phyloP scores from a whole-genome alignment of 2,113 vertebrate genomes.

The Clarias batrachus region DNA sequence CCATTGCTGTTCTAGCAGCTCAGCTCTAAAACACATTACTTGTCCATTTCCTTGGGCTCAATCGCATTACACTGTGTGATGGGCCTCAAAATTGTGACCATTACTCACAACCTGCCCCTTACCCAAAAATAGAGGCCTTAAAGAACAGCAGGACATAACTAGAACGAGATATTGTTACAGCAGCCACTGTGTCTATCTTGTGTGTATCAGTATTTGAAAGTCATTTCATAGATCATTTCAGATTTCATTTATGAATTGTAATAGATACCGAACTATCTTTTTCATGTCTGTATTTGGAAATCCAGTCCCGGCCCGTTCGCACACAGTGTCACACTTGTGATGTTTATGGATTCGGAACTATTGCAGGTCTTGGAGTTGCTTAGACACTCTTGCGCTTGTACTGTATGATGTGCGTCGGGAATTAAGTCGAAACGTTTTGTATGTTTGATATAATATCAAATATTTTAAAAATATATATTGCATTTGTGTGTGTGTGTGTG shows the following conservation, averaged over 20 bases:
- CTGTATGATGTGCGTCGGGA: not conserved
- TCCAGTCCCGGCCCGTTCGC: not conserved
- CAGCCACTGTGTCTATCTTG: not conserved
- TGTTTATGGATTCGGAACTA: not conserved
- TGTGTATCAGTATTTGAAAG: constrained; percentile 21
- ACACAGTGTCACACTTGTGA: not conserved
- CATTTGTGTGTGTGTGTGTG: not conserved
- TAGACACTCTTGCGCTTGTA: not conserved
- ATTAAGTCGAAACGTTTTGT: not conserved
- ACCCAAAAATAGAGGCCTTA: constrained; percentile 17
- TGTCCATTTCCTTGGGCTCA: constrained; percentile 21
- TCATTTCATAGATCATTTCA: not conserved
- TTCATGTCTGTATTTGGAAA: constrained; percentile 10
- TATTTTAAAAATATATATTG: no score
- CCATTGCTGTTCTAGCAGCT: constrained; percentile 13
- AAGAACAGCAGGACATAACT: constrained; percentile 3
- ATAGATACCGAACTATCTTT: not conserved
- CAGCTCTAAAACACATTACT: constrained; percentile 42
- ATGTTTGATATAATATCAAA: no score
- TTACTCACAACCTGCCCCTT: constrained; percentile 8
- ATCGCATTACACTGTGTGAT: constrained; percentile 32
- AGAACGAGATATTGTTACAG: constrained; percentile 15
- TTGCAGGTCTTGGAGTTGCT: not conserved
- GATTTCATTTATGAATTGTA: not conserved
- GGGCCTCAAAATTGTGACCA: constrained; percentile 22